Percentiles rank a stretch among this genome's conserved stretches.
Evolutionary conservation across 2,797 vertebrate species (phyloP).

Genomic region (Cuniculus paca): DNA sequence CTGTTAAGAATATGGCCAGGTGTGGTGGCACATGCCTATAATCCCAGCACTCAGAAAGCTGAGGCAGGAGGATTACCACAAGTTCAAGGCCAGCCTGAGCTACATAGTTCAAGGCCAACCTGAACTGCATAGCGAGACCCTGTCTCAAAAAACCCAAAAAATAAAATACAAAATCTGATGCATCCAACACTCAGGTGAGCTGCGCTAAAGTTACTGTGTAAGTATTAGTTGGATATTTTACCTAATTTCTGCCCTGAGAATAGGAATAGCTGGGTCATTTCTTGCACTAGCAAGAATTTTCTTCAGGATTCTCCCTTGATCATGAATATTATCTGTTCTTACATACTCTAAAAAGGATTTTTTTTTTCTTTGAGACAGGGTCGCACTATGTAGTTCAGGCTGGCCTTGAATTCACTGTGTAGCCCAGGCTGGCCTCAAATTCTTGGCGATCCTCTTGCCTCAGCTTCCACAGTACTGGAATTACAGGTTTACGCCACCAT

Average conservation of each 20-base stretch:
- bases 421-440: neutral
- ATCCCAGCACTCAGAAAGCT: neutral
- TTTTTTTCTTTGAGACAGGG: neutral
- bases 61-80: neutral
- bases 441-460: neutral
- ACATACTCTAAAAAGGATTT: neutral
- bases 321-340: slow-evolving; percentile 18
- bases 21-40: neutral
- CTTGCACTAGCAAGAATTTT: neutral
- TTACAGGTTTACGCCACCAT: neutral
- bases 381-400: neutral
- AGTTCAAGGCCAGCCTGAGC: neutral
- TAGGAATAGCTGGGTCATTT: neutral
- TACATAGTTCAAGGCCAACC: neutral
- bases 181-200: neutral
- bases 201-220: neutral
- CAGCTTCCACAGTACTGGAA: neutral
- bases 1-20: slow-evolving; percentile 35
- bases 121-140: too few species aligned
- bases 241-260: neutral
- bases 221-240: slow-evolving; percentile 19
- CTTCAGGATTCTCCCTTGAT: neutral
- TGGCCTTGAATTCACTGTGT: neutral
- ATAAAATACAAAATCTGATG: slow-evolving; percentile 55
- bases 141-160: too few species aligned